Base-by-base conservation (phyloP, 2,113 vertebrate species). In the Dolichotis patagonum region DNA sequence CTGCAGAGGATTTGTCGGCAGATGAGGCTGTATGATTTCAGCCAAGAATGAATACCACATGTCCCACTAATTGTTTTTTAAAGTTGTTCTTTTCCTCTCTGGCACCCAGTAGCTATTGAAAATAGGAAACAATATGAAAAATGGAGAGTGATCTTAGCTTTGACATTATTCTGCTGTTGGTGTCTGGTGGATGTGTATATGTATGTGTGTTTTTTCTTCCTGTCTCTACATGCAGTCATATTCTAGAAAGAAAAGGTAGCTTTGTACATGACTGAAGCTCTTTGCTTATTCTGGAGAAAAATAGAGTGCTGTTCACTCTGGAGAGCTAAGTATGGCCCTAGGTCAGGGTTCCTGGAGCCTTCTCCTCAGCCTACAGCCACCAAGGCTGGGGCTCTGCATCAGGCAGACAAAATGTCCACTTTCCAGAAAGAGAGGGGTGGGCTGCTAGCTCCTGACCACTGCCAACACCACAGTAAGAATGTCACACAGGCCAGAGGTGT, bases 31-130 rank as follows among this genome's bases (percentile, higher is more conserved):
- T 96, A 92, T 93, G 95, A 98, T 95, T 98, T 96, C 98, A 98
- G 98, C 98, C 98, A 98, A 98, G 98, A 99, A 98, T 97, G 97
- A 98, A 97, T 97, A 98, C 96, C 98, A 98, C 98, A 97, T 98
- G 98, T 98, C 98, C 97, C 93, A 26, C 98, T 99, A 99, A 99
- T 99, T 98, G 98, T 99, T 98, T 99, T 98, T 98, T 98, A 98
- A 99, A 98, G 98, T 98, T 98, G 97, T 97, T 98, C 97, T 91
- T 98, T 98, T 97, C 96, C 97, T 98, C 97, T 95, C 69, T 97
- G 98, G 98, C 96, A 97, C 98, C 98, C 96, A 95, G 90, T 95
- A 98, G 98, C 96, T 96, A 94, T 90, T 90, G 97, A 93, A 98
- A 98, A 97, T 94, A 92, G 8, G 81, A 97, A 98, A 83, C 93